phyloP scores from a whole-genome alignment of 2,888 invertebrate species.

The Agriopis aurantiaria region DNA sequence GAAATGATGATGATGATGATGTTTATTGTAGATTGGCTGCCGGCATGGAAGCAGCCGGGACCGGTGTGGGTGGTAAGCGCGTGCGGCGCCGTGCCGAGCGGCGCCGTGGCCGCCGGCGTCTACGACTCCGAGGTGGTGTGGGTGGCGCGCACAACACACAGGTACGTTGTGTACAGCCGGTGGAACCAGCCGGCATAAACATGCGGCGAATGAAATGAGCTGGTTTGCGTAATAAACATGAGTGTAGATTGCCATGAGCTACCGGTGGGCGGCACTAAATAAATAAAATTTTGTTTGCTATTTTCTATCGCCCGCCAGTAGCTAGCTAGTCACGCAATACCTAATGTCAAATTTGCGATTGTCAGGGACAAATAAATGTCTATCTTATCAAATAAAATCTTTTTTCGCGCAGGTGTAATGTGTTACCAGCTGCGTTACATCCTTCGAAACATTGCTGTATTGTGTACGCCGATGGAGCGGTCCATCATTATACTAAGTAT shows the following conservation, averaged over 20 bases:
- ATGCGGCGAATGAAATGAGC: too few species aligned
- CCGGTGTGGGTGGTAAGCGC: slow-evolving; percentile 80
- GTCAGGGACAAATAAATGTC: too few species aligned
- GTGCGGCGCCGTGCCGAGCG: slow-evolving; percentile 78
- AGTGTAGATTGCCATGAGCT: too few species aligned
- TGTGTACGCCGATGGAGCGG: slow-evolving; percentile 68
- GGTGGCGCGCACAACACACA: slow-evolving; percentile 77
- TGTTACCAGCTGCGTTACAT: slow-evolving; percentile 73
- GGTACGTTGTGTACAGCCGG: slow-evolving; percentile 38
- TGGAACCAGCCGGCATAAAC: not conserved
- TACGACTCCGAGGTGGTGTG: slow-evolving; percentile 68
- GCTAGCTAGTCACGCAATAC: too few species aligned
- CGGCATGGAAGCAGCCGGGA: slow-evolving; percentile 61
- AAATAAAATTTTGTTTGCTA: too few species aligned
- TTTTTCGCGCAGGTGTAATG: slow-evolving; percentile 54
- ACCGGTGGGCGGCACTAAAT: too few species aligned
- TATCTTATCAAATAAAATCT: too few species aligned
- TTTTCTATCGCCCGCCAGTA: too few species aligned
- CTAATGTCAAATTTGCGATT: too few species aligned
- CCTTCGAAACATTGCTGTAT: slow-evolving; percentile 76
- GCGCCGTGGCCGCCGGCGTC: slow-evolving; percentile 73
- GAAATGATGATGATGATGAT: too few species aligned
- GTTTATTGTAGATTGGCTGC: slow-evolving; percentile 63
- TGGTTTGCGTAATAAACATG: too few species aligned
- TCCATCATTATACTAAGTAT: slow-evolving; percentile 73